Evolutionary conservation across 1,140 invertebrate genomes (phyloP).

Genomic region (Micrasema minimum): DNA sequence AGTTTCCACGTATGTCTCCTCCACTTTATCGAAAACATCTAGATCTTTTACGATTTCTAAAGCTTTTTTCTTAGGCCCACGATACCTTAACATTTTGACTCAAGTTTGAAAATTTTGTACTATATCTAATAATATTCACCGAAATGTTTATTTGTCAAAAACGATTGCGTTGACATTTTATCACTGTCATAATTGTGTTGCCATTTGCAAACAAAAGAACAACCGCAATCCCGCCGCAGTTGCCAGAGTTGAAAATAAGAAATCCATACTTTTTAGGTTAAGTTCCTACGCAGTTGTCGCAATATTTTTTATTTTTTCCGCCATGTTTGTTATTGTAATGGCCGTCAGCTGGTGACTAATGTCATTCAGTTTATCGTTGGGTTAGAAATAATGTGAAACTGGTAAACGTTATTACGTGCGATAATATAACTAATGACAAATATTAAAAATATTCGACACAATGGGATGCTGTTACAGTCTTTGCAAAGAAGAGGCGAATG

Average conservation of each 20-base stretch:
- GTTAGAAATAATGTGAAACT: conserved; percentile 6
- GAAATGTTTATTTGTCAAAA: conserved; percentile 32
- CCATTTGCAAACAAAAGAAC: background rate
- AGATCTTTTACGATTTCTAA: conserved; percentile 84
- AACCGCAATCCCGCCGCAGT: no score
- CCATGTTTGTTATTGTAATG: conserved; percentile 34
- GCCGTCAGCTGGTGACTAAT: conserved; percentile 46
- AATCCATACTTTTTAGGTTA: conserved; percentile 10
- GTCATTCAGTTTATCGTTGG: conserved; percentile 31
- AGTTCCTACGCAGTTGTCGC: conserved; percentile 6
- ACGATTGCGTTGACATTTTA: conserved; percentile 28
- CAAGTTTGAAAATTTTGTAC: conserved; percentile 47
- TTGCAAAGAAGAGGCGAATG: conserved; percentile 45
- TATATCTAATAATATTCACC: background rate
- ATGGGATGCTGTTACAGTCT: conserved; percentile 52
- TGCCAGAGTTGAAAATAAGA: no score
- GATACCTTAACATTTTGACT: conserved; percentile 68
- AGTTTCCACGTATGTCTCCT: conserved; percentile 84
- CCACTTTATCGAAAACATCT: conserved; percentile 91
- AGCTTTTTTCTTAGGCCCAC: conserved; percentile 67
- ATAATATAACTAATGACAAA: conserved; percentile 23
- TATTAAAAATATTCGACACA: conserved; percentile 9
- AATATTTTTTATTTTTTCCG: conserved; percentile 13
- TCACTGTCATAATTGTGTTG: background rate
- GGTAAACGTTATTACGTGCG: background rate